Evolutionary conservation across 2,797 vertebrate genomes (phyloP), one percentile per base, ranked within the genome.

Genomic region (Pristis pectinata): DNA sequence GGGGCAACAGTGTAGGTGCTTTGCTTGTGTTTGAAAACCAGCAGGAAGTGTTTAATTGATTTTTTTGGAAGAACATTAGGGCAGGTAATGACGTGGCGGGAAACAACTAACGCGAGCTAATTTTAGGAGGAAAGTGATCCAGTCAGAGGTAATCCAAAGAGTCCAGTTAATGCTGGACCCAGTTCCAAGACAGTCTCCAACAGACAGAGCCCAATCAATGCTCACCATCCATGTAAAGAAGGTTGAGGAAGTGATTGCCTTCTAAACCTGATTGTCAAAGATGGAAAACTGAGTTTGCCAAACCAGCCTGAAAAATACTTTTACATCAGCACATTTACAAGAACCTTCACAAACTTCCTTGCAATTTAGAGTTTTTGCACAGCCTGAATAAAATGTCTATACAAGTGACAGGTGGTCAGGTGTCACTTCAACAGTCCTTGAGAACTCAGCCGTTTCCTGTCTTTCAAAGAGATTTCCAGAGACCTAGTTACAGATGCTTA

Each of bases 391-490:
- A 93, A 94, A 94, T 74, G 87, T 87, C 87, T 24, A 8, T 53
- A 53, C 11, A 19, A 22, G 27, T 34, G 92, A 17, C 92, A 64
- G 89, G 61, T 53, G n/a, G 87, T 37, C 59, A 44, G 61, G 91
- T 70, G 91, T 11, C 67, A 72, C 67, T 41, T 93, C 44, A 93
- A 24, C 70, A 2, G 92, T 94, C 92, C 70, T 93, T 93, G 67
- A 93, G 91, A 72, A 93, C 64, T 44, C 37, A 93, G 49, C 30
- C 4, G 30, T 94, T 80, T 59, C 56, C 53, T 92, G 92, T 95
- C 94, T 94, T 87, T 95, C 94, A 94, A 94, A 95, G 96, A 95
- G 95, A 95, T 95, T 95, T 95, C 95, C 95, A 95, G 95, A 96
- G 95, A 95, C 82, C 77, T 95, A 95, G 92, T 76, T 76, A 76